Percentiles rank a stretch among this genome's conserved stretches.
phyloP scores from a whole-genome alignment of 2,113 vertebrate genomes.

The Coptodon rendalli region DNA sequence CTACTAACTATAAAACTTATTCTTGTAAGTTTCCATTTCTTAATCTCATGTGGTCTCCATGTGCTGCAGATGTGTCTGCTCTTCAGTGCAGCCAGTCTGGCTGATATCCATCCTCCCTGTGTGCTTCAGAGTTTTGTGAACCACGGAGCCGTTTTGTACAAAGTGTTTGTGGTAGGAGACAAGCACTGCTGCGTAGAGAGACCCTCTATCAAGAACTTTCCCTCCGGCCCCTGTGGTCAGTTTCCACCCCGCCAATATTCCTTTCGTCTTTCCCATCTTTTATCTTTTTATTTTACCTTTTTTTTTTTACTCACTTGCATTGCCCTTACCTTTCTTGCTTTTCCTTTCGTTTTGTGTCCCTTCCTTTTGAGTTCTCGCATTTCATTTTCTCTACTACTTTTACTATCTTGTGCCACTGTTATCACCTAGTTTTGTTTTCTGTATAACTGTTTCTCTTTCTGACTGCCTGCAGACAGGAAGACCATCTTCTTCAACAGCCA shows the following conservation, averaged over 20 bases:
- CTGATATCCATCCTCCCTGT: slow-evolving; percentile 63
- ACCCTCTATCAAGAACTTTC: slow-evolving; percentile 74
- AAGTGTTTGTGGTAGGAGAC: slow-evolving; percentile 75
- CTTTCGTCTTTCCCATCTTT: not conserved
- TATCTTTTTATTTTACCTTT: fast-evolving
- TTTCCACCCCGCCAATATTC: not conserved
- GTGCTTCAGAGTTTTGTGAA: slow-evolving; percentile 76
- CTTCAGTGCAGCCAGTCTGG: slow-evolving; percentile 57
- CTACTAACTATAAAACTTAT: not conserved
- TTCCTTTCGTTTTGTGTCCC: fast-evolving
- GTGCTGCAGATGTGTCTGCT: slow-evolving; percentile 69
- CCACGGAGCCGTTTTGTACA: slow-evolving; percentile 72
- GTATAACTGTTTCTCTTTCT: not conserved
- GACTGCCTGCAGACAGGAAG: slow-evolving; percentile 59
- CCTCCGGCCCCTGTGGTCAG: slow-evolving; percentile 67
- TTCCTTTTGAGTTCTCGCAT: not conserved
- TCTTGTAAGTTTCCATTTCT: not conserved
- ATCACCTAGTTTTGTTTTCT: not conserved
- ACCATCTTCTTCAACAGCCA: slow-evolving; percentile 79
- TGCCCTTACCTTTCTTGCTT: not conserved
- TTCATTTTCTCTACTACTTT: not conserved
- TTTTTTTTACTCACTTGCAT: not conserved
- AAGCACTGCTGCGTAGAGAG: slow-evolving; percentile 68
- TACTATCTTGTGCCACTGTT: not conserved
- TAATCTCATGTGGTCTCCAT: not conserved